Percentiles rank a stretch among this genome's conserved stretches.
Evolutionary conservation across 2,797 vertebrate genomes (phyloP).

Genomic region (Chaunax sp.): DNA sequence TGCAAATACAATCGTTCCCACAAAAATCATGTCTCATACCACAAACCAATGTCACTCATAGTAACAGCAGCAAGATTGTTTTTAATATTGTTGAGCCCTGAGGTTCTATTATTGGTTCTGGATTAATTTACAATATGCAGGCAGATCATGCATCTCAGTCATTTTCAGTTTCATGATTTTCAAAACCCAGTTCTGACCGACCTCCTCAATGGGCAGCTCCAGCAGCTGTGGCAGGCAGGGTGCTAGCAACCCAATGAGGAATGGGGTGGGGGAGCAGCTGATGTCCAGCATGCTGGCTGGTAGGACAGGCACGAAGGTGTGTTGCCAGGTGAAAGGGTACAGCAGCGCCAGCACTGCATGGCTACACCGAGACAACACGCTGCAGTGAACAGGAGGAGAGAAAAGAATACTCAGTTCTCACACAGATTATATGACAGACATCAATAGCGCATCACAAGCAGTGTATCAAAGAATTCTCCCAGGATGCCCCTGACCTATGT

Average conservation of each 20-base stretch:
- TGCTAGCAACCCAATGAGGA: slow-evolving; percentile 94
- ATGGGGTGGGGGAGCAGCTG: slow-evolving; percentile 96
- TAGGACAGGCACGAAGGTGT: slow-evolving; percentile 96
- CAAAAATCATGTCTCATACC: no score
- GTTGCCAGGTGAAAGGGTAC: slow-evolving; percentile 98
- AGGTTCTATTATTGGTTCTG: neutral
- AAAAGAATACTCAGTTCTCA: slow-evolving; percentile 5
- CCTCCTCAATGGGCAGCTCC: slow-evolving; percentile 97
- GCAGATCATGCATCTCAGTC: neutral
- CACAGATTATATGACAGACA: slow-evolving; percentile 17
- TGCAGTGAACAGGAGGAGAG: slow-evolving; percentile 47
- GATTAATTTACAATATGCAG: neutral
- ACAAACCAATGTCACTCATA: no score
- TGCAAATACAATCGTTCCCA: neutral
- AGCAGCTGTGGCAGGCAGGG: slow-evolving; percentile 90
- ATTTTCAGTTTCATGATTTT: no score
- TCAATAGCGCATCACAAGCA: neutral
- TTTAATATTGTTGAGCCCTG: no score
- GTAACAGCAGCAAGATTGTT: no score
- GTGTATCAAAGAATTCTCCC: neutral
- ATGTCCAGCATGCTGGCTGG: slow-evolving; percentile 97
- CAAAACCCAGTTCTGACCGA: slow-evolving; percentile 73
- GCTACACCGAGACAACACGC: slow-evolving; percentile 92
- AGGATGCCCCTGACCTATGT: neutral
- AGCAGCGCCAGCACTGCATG: slow-evolving; percentile 92